Evolutionary conservation across 1,140 invertebrate species (phyloP), one percentile per base, ranked within the genome.

Genomic region (Thaumetopoea pityocampa): DNA sequence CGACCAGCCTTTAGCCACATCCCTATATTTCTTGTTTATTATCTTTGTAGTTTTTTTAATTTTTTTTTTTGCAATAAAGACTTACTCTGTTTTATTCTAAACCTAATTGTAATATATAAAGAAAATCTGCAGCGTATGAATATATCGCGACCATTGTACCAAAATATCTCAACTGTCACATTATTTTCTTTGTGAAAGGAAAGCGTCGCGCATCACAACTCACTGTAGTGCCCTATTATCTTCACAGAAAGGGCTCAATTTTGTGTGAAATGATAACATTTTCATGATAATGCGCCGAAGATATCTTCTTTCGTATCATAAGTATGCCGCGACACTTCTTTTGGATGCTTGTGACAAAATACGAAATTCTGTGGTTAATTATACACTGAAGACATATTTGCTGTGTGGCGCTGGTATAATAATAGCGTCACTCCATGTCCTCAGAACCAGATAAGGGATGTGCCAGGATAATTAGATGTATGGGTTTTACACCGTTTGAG

Each of bases 231-330:
- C 47, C 48, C 53, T 55, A 60, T 51, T 55, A 48, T 63, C 56
- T 54, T 50, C 42, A 49, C 44, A 40, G 45, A 61, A 63, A 63
- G 51, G 56, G 59, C 54, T 67, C 67, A 65, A 65, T 67, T 67
- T 59, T 54, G 53, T 51, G 41, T 51, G 51, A 66, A 46, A 30
- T 56, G 59, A 64, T 62, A 68, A 61, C 59, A 57, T 67, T 71
- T 68, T 68, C 59, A 66, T 57, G 55, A 62, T 66, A 41, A 41
- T 32, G 24, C 37, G 22, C 32, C 32, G 19, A 23, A 32, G 37
- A 41, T 41, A 41, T 28, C 28, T 41, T 8, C 19, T 41, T 41
- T 32, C 28, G 32, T 41, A 32, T 41, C 24, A 27, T 20, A n/a
- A n/a, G n/a, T n/a, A n/a, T n/a, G 18, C 32, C 27, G 17, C 37